Base-by-base conservation (phyloP, 2,113 vertebrate species). In the Mustelus asterias region DNA sequence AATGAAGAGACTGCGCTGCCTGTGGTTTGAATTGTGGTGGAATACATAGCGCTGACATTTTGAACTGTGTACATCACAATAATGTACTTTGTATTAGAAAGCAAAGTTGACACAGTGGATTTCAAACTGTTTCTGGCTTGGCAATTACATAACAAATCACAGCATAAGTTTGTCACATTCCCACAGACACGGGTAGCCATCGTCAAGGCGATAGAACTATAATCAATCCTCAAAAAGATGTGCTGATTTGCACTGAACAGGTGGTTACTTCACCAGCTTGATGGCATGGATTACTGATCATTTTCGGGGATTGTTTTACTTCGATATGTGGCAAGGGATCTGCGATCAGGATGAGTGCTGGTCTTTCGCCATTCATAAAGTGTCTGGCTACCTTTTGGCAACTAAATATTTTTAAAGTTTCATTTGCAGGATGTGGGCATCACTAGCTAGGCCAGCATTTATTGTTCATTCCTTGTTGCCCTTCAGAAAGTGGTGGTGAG, bases 1-100 rank as follows among this genome's bases (percentile, higher is more conserved):
- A 90, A 63, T 90, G 26, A 89, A 54, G 24, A 90, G 54, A 60
- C 83, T 86, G 54, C 26, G 54, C 88, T 58, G 48, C 88, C 54
- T 90, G 88, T 33, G 24, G 33, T 90, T 54, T 58, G 88, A 58
- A 29, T 90, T 90, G 58, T 54, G 58, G 7, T 58, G 11, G 60
- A 63, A 60, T 60, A 60, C 88, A 54, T 60, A 33, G 29, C 88
- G 16, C 24, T 54, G 54, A 58, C 48, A 58, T 89, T 60, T 89
- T 58, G 24, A 58, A 33, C 44, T 33, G 86, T 58, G 58, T 90
- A 4, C 10, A 33, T 60, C 88, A 29, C 10, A 60, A 13, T 18
- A 90, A 90, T 90, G 88, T 90, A 90, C 26, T 60, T 90, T 90
- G 88, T 54, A 33, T 29, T 90, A n/a, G 13, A 26, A 90, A 90